These are phyloP conservation scores for Marisa cornuarietis DNA, from an alignment of 1,140 invertebrate genomes.

Conservation along the genomic window DNA sequence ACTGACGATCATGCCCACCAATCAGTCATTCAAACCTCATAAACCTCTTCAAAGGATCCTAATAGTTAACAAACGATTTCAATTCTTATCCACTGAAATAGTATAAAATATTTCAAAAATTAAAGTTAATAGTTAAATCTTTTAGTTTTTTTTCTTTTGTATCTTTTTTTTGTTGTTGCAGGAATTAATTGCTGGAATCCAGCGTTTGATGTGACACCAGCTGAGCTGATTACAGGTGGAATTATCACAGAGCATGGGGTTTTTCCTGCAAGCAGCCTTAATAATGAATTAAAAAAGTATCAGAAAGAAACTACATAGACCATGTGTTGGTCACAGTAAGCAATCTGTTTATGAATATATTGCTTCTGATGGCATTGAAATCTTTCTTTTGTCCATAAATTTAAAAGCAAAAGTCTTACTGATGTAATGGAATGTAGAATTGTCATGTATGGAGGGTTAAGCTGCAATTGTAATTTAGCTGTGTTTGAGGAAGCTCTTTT, in stretches of 20 bases:
- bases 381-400: neutral
- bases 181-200: constrained; percentile 98
- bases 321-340: neutral
- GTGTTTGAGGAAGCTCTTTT: too few species aligned
- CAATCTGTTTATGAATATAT: neutral
- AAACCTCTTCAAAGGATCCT: too few species aligned
- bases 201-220: constrained; percentile 98
- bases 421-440: neutral
- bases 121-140: too few species aligned
- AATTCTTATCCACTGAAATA: too few species aligned
- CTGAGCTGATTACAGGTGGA: constrained; percentile 85
- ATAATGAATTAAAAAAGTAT: constrained; percentile 33
- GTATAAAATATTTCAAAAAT: too few species aligned
- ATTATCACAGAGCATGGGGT: constrained; percentile 96
- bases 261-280: constrained; percentile 72
- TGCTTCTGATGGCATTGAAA: neutral
- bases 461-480: too few species aligned
- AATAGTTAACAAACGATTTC: too few species aligned
- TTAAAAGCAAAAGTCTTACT: neutral
- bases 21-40: too few species aligned
- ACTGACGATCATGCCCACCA: neutral
- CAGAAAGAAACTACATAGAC: neutral
- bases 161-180: too few species aligned
- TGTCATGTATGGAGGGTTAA: too few species aligned
- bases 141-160: neutral